Conservation (phyloP, 1,140 invertebrate species). For the Papilio machaon region DNA sequence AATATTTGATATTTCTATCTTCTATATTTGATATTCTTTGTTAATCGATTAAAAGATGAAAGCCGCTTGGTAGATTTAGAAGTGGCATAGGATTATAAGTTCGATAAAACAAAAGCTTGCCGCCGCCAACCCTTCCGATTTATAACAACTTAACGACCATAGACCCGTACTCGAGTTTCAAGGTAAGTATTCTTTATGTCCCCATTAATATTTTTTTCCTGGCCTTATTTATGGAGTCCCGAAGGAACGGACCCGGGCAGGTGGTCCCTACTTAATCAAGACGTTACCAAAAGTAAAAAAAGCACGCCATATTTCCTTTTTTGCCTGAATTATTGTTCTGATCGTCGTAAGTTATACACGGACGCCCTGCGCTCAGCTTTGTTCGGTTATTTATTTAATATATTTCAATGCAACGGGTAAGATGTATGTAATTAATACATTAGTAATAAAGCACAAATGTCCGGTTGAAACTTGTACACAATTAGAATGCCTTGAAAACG, state of each 20-base stretch:
- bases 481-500: conserved; percentile 63
- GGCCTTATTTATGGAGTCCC: conserved; percentile 74
- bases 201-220: conserved; percentile 76
- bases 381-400: conserved; percentile 75
- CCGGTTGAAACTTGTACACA: conserved; percentile 58
- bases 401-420: conserved; percentile 74
- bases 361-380: conserved; percentile 58
- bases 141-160: conserved; percentile 59
- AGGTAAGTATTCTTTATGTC: conserved; percentile 69
- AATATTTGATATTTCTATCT: not conserved
- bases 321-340: conserved; percentile 76
- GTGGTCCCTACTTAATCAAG: conserved; percentile 81
- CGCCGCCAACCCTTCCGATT: conserved; percentile 51
- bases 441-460: conserved; percentile 69
- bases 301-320: conserved; percentile 73
- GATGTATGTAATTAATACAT: conserved; percentile 79
- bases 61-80: not conserved
- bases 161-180: conserved; percentile 67
- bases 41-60: not conserved
- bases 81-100: conserved; percentile 32
- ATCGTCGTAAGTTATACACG: conserved; percentile 67
- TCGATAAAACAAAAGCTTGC: conserved; percentile 54
- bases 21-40: not conserved
- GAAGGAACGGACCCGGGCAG: conserved; percentile 67
- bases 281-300: conserved; percentile 79